Evolutionary conservation across 2,797 vertebrate species (phyloP).

Genomic region (Meriones psammophilus): DNA sequence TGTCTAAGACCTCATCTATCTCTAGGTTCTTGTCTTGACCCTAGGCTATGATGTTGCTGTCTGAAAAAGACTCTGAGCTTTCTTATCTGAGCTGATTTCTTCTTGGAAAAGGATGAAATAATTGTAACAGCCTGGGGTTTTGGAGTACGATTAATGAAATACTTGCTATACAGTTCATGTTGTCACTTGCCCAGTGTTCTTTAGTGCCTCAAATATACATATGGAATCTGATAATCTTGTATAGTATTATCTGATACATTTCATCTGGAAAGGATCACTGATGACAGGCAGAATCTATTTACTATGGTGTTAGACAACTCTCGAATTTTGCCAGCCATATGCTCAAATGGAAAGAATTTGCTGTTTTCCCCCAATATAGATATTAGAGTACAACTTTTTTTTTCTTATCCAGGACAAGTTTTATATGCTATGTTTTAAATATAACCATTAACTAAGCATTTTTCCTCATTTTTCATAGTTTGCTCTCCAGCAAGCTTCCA

Average conservation of each 20-base stretch:
- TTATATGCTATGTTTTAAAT: conserved; percentile 52
- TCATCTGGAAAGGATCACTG: conserved; percentile 35
- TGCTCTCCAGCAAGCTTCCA: conserved; percentile 36
- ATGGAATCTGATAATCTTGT: background rate
- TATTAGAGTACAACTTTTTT: conserved; percentile 37
- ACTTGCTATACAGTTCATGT: background rate
- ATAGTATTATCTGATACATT: background rate
- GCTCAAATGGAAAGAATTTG: background rate
- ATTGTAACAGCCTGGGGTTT: conserved; percentile 8
- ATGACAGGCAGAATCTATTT: background rate
- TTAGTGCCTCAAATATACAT: conserved; percentile 8
- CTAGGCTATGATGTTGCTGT: background rate
- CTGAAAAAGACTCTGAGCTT: conserved; percentile 38
- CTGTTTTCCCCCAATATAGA: background rate
- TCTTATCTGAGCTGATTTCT: conserved; percentile 38
- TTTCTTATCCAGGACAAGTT: background rate
- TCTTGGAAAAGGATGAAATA: conserved; percentile 36
- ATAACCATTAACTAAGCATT: conserved; percentile 47
- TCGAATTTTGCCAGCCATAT: background rate
- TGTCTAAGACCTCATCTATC: background rate
- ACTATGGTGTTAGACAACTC: background rate
- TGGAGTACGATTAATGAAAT: conserved; percentile 34
- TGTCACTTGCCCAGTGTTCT: background rate
- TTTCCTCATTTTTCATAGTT: conserved; percentile 44
- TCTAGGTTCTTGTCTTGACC: conserved; percentile 37